phyloP scores from a whole-genome alignment of 2,113 vertebrate genomes.

The Engystomops pustulosus region DNA sequence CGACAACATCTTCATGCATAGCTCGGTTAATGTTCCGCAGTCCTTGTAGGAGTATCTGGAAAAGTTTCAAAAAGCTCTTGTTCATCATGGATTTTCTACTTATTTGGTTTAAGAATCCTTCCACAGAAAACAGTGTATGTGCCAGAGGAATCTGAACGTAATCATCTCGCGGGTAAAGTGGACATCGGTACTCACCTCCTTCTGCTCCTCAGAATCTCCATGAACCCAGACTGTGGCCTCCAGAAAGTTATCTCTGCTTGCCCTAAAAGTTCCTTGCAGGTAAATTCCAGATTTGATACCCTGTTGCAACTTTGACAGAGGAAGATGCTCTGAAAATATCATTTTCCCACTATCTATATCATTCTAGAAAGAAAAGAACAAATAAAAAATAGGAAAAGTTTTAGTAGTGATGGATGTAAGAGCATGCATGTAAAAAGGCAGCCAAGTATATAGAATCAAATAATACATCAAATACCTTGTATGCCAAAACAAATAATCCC shows the following conservation, averaged over 20 bases:
- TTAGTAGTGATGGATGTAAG: no score
- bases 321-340: constrained; percentile 92
- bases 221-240: constrained; percentile 95
- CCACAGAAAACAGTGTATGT: no score
- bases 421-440: no score
- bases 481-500: no score
- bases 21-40: constrained; percentile 92
- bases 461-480: no score
- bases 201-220: constrained; percentile 83
- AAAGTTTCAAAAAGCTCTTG: constrained; percentile 34
- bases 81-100: background rate
- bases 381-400: no score
- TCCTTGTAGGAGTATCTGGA: constrained; percentile 90
- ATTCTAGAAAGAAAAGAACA: constrained; percentile 77
- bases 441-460: no score
- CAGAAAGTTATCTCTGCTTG: constrained; percentile 95
- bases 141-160: no score
- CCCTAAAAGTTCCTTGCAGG: constrained; percentile 91
- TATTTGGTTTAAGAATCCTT: no score
- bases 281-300: constrained; percentile 90
- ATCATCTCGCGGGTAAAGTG: no score
- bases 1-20: constrained; percentile 92
- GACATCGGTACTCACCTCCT: constrained; percentile 78
- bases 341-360: constrained; percentile 86
- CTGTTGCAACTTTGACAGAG: constrained; percentile 90